A percentile compares a stretch with the other conserved stretches of the same genome.
These are phyloP conservation scores for Stenoptilia bipunctidactyla DNA, from an alignment of 2,888 invertebrate species.

Conservation along the genomic window DNA sequence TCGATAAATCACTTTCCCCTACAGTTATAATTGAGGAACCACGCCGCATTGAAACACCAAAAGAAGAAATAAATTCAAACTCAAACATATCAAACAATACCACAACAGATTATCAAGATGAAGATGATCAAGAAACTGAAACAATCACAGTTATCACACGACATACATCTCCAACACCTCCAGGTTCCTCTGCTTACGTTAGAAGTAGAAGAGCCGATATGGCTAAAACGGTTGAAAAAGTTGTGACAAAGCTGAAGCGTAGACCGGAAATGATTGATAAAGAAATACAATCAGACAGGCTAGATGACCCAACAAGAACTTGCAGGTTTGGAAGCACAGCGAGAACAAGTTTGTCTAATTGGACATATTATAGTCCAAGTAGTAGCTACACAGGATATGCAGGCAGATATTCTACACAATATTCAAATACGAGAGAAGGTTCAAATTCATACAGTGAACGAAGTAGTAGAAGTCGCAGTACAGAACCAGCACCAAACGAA, in stretches of 20 bases:
- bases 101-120: slow-evolving; percentile 26
- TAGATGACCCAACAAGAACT: slow-evolving; percentile 77
- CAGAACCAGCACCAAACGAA: slow-evolving; percentile 37
- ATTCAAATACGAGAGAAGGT: slow-evolving; percentile 45
- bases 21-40: slow-evolving; percentile 24
- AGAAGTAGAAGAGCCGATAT: slow-evolving; percentile 79
- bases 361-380: slow-evolving; percentile 73
- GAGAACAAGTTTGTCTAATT: slow-evolving; percentile 72
- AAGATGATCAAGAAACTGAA: slow-evolving; percentile 39
- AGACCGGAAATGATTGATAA: slow-evolving; percentile 75
- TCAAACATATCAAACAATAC: slow-evolving; percentile 18
- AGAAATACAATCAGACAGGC: slow-evolving; percentile 79
- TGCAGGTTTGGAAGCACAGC: slow-evolving; percentile 73
- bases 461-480: slow-evolving; percentile 47
- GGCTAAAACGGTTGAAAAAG: slow-evolving; percentile 79
- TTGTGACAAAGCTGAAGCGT: slow-evolving; percentile 71
- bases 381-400: slow-evolving; percentile 56
- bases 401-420: slow-evolving; percentile 59
- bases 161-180: slow-evolving; percentile 84
- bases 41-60: slow-evolving; percentile 14
- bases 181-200: slow-evolving; percentile 73
- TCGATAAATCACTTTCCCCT: slow-evolving; percentile 28
- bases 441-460: slow-evolving; percentile 36
- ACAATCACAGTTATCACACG: slow-evolving; percentile 77
- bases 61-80: slow-evolving; percentile 18